Percentiles rank a stretch among this genome's conserved stretches.
Conservation (phyloP, 2,888 invertebrate species). For the Tortrix viridana region DNA sequence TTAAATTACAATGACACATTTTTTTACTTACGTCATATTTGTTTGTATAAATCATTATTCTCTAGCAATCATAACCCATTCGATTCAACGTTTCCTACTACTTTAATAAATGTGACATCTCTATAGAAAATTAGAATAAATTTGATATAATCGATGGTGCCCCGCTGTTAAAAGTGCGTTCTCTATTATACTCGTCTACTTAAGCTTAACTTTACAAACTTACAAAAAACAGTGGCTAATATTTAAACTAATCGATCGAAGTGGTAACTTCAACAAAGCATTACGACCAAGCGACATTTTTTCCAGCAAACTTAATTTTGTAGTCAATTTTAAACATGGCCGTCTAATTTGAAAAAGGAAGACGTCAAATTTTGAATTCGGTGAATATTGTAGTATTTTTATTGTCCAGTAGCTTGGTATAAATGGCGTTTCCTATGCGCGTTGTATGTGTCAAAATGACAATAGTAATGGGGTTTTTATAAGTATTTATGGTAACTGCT, state of each 20-base stretch:
- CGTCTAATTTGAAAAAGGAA: conserved; percentile 37
- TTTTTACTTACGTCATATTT: conserved; percentile 7
- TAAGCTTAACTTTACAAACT: conserved; percentile 28
- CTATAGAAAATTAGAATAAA: conserved; percentile 43
- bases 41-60: conserved; percentile 13
- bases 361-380: conserved; percentile 25
- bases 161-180: conserved; percentile 44
- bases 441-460: conserved; percentile 31
- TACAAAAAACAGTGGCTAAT: conserved; percentile 7
- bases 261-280: background rate
- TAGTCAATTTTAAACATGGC: conserved; percentile 29
- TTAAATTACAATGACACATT: background rate
- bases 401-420: conserved; percentile 34
- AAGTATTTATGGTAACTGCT: conserved; percentile 17
- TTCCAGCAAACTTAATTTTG: conserved; percentile 1
- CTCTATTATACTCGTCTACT: conserved; percentile 33
- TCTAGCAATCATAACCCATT: conserved; percentile 40
- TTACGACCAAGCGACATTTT: conserved; percentile 1
- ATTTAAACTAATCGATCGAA: background rate
- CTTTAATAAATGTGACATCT: conserved; percentile 40
- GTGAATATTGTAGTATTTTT: conserved; percentile 35
- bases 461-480: conserved; percentile 29
- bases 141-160: conserved; percentile 39
- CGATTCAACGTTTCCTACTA: conserved; percentile 39
- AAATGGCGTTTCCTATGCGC: conserved; percentile 25